Evolutionary conservation across 1,140 invertebrate species (phyloP).

Genomic region (Doryteuthis pealeii): DNA sequence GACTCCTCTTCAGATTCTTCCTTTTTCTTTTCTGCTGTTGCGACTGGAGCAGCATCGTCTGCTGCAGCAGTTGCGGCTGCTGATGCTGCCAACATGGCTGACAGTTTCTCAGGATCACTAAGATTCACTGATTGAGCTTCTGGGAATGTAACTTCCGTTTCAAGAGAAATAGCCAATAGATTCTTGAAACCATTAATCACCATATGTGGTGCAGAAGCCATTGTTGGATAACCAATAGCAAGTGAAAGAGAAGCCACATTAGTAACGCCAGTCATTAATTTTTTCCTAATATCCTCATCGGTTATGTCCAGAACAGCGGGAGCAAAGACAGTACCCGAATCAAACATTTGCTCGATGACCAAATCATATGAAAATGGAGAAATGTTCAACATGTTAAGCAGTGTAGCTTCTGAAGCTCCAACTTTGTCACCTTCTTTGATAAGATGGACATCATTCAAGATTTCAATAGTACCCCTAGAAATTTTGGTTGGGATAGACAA

Average conservation of each 20-base stretch:
- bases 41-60: conserved; percentile 63
- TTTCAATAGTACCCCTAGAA: conserved; percentile 99
- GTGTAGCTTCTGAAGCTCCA: conserved; percentile 95
- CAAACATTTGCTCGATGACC: conserved; percentile 55
- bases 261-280: conserved; percentile 70
- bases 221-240: conserved; percentile 88
- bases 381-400: conserved; percentile 99
- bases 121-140: conserved; percentile 82
- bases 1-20: no score
- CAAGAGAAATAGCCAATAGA: conserved; percentile 87
- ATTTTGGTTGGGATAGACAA: no score
- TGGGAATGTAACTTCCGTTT: conserved; percentile 89
- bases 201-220: conserved; percentile 93
- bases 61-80: conserved; percentile 67
- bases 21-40: no score
- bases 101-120: conserved; percentile 91
- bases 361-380: conserved; percentile 99
- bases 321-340: no score
- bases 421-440: conserved; percentile 96
- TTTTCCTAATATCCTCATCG: neutral
- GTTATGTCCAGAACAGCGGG: neutral
- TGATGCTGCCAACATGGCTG: no score
- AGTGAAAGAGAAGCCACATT: conserved; percentile 93
- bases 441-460: conserved; percentile 94
- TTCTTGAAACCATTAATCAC: conserved; percentile 97